phyloP scores from a whole-genome alignment of 1,140 invertebrate species.

The Drosophila saltans region DNA sequence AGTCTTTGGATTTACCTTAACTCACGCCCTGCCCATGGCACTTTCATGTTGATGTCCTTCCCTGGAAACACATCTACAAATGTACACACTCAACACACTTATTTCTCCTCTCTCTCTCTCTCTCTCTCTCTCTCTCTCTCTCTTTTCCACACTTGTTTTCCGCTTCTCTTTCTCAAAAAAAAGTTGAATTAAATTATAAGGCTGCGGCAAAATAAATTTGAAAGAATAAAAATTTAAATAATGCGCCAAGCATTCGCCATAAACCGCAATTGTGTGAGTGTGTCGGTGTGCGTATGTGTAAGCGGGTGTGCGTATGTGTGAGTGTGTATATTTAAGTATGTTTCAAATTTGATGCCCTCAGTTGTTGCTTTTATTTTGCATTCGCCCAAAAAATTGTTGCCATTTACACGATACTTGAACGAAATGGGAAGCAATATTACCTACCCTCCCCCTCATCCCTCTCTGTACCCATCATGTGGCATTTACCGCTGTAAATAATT shows the following conservation, averaged over 20 bases:
- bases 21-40: not conserved
- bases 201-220: slow-evolving; percentile 56
- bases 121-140: not conserved
- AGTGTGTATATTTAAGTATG: not conserved
- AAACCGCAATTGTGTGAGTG: slow-evolving; percentile 31
- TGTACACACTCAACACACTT: slow-evolving; percentile 9
- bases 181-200: slow-evolving; percentile 61
- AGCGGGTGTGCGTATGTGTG: slow-evolving; percentile 1
- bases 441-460: not conserved
- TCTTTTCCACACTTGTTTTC: not conserved
- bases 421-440: slow-evolving; percentile 1
- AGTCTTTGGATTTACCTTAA: too few relatives aligned
- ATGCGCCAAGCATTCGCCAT: slow-evolving; percentile 41
- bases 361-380: slow-evolving; percentile 12
- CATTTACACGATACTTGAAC: slow-evolving; percentile 63
- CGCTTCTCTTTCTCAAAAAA: slow-evolving; percentile 22
- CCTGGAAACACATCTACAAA: slow-evolving; percentile 15
- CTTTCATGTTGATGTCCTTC: not conserved
- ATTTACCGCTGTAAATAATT: slow-evolving; percentile 37
- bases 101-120: too few relatives aligned
- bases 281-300: slow-evolving; percentile 2
- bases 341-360: slow-evolving; percentile 38
- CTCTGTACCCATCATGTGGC: not conserved
- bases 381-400: slow-evolving; percentile 47
- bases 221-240: slow-evolving; percentile 65